Base-by-base conservation (phyloP, 2,113 vertebrate genomes). In the Chroicocephalus ridibundus region DNA sequence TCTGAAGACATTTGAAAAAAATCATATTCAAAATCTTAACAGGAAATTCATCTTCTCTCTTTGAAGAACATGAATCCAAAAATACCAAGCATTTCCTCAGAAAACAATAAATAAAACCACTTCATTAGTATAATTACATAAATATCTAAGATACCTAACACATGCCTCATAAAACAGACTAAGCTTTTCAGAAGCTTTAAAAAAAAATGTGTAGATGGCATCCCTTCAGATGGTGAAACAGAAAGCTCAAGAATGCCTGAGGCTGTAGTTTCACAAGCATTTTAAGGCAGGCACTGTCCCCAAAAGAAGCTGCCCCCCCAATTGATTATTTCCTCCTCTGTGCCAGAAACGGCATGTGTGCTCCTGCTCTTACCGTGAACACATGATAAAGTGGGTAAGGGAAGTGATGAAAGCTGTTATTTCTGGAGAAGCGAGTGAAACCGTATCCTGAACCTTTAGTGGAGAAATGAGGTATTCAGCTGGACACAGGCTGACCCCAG, bases 1-100 rank as follows among this genome's bases (percentile, higher is more conserved):
- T 96, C 95, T 52, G 75, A 95, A 97, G 97, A 95, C 95, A 95
- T 97, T 80, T 93, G 89, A 88, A 96, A 95, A 54, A 96, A 92
- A 94, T 91, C 70, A 88, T n/a, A 92, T 60, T 94, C 74, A 61
- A 88, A 78, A 88, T 49, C 92, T 86, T 78, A 96, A 91, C 87
- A 95, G 93, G 91, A 97, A 97, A 95, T 89, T 88, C 58, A 87
- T 70, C 89, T 94, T 84, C 84, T 79, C 81, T 75, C 70, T 95
- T 70, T 87, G 71, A 95, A 93, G 86, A 91, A 42, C 65, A 20
- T 0, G 32, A 47, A 94, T 72, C 91, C 86, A 95, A 97, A 95
- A 95, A 85, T 87, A 93, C 58, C 27, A 14, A 80, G 81, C 78
- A 81, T 80, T 94, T 96, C 97, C 87, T 97, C 29, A 16, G 74